Evolutionary conservation across 2,113 vertebrate genomes (phyloP), one percentile per base, ranked within the genome.

Genomic region (Leptocoma aspasia): DNA sequence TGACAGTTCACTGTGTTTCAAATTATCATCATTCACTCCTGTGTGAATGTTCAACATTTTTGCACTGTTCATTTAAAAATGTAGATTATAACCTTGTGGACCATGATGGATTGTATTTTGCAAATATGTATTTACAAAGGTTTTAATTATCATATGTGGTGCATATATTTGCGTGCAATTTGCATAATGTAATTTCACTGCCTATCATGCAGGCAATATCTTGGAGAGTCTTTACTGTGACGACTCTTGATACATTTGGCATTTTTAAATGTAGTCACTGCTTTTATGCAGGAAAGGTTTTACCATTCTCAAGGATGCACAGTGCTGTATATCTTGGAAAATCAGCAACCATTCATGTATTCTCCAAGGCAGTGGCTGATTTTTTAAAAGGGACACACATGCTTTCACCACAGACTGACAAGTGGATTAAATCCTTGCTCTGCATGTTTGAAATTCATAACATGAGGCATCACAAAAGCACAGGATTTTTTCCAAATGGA

Each of bases 121-220:
- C 89, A 95, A 97, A 97, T 92, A 95, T 28, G 54, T 92, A 65
- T 94, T 95, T 93, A 80, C 72, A 69, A 88, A 94, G 47, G 82
- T 86, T 87, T 93, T 96, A 86, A 96, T 95, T 96, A 94, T 92
- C 20, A 2, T 86, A 77, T 86, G 54, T 0, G 0, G 9, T 84
- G 81, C 61, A 95, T 97, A 92, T 54, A 97, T 97, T 96, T 97
- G 79, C 94, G 95, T 92, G 31, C 2, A 64, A 89, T 95, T 93
- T 94, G 21, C 93, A 95, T 96, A 95, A 96, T 94, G 30, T 15
- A 86, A 91, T 91, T 83, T 94, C 94, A 92, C 81, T 94, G 85
- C 71, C 89, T 95, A 84, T 97, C 95, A 89, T 28, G n/a, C 69
- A 89, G 65, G 31, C 37, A 1, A 52, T 79, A 73, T 93, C 90